Evolutionary conservation across 2,797 vertebrate species (phyloP).

Genomic region (Urosaurus nigricauda): DNA sequence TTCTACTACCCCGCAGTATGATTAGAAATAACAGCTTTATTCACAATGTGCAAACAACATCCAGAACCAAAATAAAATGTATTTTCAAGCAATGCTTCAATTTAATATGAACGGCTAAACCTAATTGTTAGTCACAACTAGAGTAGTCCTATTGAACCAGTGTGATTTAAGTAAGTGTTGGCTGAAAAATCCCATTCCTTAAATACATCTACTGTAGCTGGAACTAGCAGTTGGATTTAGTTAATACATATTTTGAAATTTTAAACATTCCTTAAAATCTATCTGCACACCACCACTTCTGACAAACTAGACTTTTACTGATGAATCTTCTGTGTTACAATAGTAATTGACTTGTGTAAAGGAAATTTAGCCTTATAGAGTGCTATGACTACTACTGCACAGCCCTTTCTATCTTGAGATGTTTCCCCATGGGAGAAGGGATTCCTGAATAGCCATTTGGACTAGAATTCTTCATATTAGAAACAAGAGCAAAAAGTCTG

Average conservation of each 20-base stretch:
- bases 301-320: neutral
- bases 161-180: too few species aligned
- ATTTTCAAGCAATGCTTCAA: neutral
- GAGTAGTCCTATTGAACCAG: too few species aligned
- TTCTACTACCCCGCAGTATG: neutral
- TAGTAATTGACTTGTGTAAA: neutral
- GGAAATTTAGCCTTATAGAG: neutral
- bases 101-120: neutral
- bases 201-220: too few species aligned
- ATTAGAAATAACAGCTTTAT: neutral
- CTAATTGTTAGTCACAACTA: too few species aligned
- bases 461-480: neutral
- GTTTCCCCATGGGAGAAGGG: neutral
- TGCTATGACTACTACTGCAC: neutral
- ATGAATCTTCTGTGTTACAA: neutral
- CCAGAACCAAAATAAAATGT: neutral
- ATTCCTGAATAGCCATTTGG: neutral
- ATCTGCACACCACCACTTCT: neutral
- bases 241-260: neutral
- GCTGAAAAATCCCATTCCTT: too few species aligned
- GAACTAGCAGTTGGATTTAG: neutral
- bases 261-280: neutral
- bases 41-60: constrained; percentile 10
- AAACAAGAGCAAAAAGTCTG: neutral
- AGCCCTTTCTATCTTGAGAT: neutral